These are phyloP conservation scores for Chrysotoxum bicinctum DNA, from an alignment of 2,888 invertebrate species.

Conservation along the genomic window DNA sequence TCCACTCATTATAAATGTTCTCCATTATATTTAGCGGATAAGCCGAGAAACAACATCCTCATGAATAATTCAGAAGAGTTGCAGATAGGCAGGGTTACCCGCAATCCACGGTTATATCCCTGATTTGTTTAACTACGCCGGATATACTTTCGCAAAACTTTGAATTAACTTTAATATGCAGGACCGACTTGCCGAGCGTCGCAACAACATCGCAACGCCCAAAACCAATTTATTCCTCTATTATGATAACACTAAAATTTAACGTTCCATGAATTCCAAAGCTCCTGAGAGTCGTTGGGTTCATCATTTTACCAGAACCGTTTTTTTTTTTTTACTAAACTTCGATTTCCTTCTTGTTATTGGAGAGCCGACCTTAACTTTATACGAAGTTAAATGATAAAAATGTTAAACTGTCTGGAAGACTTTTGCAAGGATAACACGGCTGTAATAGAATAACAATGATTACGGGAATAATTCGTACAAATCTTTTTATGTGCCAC, in stretches of 20 bases:
- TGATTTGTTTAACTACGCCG: conserved; percentile 4
- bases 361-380: conserved; percentile 5
- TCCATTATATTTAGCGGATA: neutral
- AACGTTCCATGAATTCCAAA: conserved; percentile 25
- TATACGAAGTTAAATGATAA: conserved; percentile 55
- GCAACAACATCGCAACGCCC: neutral
- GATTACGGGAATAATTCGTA: conserved; percentile 66
- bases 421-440: conserved; percentile 53
- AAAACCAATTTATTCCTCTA: conserved; percentile 41
- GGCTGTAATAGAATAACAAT: conserved; percentile 69
- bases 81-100: neutral
- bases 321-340: conserved; percentile 7
- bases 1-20: neutral
- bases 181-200: neutral
- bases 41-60: conserved; percentile 1
- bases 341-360: neutral
- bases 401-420: conserved; percentile 56
- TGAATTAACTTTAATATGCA: conserved; percentile 43
- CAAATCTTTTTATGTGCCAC: conserved; percentile 67
- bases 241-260: conserved; percentile 57
- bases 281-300: conserved; percentile 27
- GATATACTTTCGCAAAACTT: conserved; percentile 36
- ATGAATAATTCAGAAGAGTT: conserved; percentile 19
- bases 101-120: neutral
- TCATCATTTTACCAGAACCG: conserved; percentile 23